Evolutionary conservation across 2,113 vertebrate species (phyloP).

Genomic region (Syrmaticus mikado): DNA sequence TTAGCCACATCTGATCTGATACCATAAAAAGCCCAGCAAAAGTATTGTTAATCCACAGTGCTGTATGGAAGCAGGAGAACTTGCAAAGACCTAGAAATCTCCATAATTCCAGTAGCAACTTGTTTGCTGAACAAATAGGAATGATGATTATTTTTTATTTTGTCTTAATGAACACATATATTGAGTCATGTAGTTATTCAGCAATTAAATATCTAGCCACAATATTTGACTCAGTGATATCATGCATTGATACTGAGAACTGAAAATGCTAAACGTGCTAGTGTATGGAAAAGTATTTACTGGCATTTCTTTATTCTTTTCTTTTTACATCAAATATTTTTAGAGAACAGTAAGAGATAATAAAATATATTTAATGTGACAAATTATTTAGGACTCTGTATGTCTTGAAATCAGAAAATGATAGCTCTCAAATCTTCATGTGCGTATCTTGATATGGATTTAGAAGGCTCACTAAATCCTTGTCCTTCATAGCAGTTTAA

Average conservation of each 20-base stretch:
- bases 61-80: background rate
- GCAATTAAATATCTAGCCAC: constrained; percentile 7
- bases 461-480: background rate
- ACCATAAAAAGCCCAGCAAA: background rate
- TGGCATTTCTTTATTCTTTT: background rate
- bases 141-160: constrained; percentile 27
- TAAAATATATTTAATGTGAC: background rate
- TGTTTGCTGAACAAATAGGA: background rate
- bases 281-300: background rate
- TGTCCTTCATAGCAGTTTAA: background rate
- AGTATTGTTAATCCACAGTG: background rate
- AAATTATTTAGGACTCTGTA: background rate
- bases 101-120: background rate
- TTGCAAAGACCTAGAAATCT: background rate
- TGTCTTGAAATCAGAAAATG: background rate
- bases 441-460: background rate
- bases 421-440: background rate
- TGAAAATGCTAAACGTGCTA: background rate
- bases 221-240: constrained; percentile 24
- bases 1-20: background rate
- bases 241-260: background rate
- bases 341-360: background rate
- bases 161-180: constrained; percentile 9
- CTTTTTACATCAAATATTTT: rapidly evolving
- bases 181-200: constrained; percentile 35